phyloP scores from a whole-genome alignment of 2,797 vertebrate species.

The Lagodon rhomboides region DNA sequence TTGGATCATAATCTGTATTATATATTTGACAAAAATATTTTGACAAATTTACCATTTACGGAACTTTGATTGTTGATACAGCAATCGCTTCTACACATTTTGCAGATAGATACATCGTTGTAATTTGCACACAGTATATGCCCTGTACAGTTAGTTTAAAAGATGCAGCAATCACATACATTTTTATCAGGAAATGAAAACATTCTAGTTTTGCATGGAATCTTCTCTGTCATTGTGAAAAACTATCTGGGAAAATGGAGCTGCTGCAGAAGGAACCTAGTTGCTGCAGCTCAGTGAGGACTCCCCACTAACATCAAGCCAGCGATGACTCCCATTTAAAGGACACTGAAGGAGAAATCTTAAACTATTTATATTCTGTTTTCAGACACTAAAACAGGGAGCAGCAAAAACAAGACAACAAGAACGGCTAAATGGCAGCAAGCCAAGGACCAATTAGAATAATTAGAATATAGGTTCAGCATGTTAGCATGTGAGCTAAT shows the following conservation, averaged over 20 bases:
- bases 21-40: too few relatives aligned
- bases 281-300: conserved; percentile 24
- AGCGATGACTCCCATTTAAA: conserved; percentile 4
- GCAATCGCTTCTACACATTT: too few relatives aligned
- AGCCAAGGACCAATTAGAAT: conserved; percentile 53
- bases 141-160: too few relatives aligned
- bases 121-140: too few relatives aligned
- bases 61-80: too few relatives aligned
- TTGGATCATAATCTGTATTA: too few relatives aligned
- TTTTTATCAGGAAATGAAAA: too few relatives aligned
- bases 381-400: conserved; percentile 27
- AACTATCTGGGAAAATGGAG: neutral
- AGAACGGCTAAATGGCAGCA: conserved; percentile 24
- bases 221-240: neutral
- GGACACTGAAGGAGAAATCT: conserved; percentile 33
- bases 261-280: conserved; percentile 21
- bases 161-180: too few relatives aligned
- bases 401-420: conserved; percentile 24
- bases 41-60: too few relatives aligned
- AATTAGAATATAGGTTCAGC: conserved; percentile 48
- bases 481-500: conserved; percentile 37
- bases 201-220: neutral
- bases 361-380: conserved; percentile 50
- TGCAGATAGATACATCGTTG: too few relatives aligned
- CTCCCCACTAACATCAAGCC: conserved; percentile 13